Evolutionary conservation across 2,113 vertebrate genomes (phyloP), one percentile per base, ranked within the genome.

Genomic region (Leucoraja erinaceus): DNA sequence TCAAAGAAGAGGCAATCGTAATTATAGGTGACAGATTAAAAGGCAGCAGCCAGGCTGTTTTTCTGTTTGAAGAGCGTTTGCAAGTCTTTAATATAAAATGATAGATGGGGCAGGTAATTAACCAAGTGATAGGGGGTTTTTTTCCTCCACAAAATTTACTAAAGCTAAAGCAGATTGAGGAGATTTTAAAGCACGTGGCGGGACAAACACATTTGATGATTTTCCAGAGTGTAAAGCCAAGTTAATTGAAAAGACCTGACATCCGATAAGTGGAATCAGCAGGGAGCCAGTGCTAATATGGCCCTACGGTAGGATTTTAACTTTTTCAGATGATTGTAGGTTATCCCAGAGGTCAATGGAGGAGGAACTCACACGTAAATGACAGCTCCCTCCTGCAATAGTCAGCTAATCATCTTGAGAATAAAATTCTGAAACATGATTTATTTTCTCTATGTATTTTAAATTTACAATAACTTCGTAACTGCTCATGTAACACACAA

Each of bases 11-110:
- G 94, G 96, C 96, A 94, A 95, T 93, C 94, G 95, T 91, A 94
- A 95, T 94, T 95, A 95, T 95, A 95, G 95, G 95, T 96, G 95
- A 95, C 95, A 94, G 96, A 96, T 96, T 96, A 96, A 96, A 96
- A 95, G 95, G 95, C 96, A 95, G 93, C 72, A 77, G 54, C 72
- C 38, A 76, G 11, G 11, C 18, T 47, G 25, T 72, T 33, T 72
- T 33, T 70, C 31, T 38, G 33, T 33, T 90, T 33, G 18, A 38
- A 66, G 70, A 22, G 28, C 5, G n/a, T n/a, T n/a, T 75, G 74
- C 61, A 68, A 68, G 33, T 79, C 22, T 72, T 81, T 76, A 61
- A 91, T 63, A 74, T 28, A 83, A 93, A 74, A 79, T 63, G 86
- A 75, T 59, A 76, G 33, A 14, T 20, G 22, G 84, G 38, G 61